Conservation (phyloP, 2,888 invertebrate species). For the Habrosyne pyritoides region DNA sequence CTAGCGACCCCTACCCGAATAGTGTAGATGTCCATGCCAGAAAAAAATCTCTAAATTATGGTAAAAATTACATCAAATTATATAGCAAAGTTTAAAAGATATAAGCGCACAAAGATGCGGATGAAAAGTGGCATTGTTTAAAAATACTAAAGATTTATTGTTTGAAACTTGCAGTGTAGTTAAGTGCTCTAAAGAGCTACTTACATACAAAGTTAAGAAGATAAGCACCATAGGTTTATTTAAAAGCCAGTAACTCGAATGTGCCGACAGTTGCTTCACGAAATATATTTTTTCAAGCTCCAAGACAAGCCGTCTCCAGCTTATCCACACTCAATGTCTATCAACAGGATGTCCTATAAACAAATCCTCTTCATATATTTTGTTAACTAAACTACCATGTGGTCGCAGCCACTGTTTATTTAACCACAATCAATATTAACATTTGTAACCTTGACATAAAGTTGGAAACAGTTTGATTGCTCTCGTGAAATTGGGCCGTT, state of each 20-base stretch:
- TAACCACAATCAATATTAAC: slow-evolving; percentile 35
- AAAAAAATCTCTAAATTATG: too few species aligned
- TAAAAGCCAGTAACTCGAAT: neutral
- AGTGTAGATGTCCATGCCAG: too few species aligned
- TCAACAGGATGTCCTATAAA: slow-evolving; percentile 67
- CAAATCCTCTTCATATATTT: slow-evolving; percentile 70
- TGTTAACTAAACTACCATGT: slow-evolving; percentile 69
- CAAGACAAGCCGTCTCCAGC: neutral
- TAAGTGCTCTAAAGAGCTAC: too few species aligned
- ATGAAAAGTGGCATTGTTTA: too few species aligned
- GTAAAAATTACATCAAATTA: too few species aligned
- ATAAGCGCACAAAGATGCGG: too few species aligned
- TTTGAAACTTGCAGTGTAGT: too few species aligned
- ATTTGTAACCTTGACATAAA: slow-evolving; percentile 36
- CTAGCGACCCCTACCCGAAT: too few species aligned
- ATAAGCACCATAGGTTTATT: neutral
- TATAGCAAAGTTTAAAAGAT: too few species aligned
- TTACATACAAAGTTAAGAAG: too few species aligned
- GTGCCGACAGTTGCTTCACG: neutral
- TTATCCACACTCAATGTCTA: slow-evolving; percentile 58
- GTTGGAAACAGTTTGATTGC: slow-evolving; percentile 45
- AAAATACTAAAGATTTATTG: too few species aligned
- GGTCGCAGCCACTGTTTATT: slow-evolving; percentile 38
- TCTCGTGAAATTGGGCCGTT: slow-evolving; percentile 37
- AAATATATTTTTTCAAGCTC: neutral